Percentiles rank a stretch among this genome's conserved stretches.
phyloP scores from a whole-genome alignment of 2,888 invertebrate genomes.

The Clanis bilineata region DNA sequence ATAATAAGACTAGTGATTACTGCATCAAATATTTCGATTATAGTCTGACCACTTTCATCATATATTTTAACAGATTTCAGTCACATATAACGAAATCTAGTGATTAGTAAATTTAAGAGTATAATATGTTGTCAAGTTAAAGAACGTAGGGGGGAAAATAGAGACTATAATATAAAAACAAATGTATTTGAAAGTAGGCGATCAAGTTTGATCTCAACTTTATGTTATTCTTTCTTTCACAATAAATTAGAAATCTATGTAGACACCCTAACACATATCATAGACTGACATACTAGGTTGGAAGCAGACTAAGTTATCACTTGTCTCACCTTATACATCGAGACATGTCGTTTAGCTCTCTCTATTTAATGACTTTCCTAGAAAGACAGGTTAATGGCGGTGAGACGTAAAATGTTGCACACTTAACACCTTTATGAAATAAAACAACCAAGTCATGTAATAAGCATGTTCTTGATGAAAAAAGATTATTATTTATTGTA shows the following conservation, averaged over 20 bases:
- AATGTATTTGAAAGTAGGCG: too few species aligned
- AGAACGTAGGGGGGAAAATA: too few species aligned
- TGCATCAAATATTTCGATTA: background rate
- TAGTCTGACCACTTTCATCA: slow-evolving; percentile 10
- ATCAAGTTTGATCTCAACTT: slow-evolving; percentile 36
- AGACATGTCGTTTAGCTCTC: slow-evolving; percentile 60
- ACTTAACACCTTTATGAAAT: slow-evolving; percentile 14
- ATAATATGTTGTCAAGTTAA: too few species aligned
- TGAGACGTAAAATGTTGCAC: slow-evolving; percentile 19
- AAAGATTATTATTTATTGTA: slow-evolving; percentile 19
- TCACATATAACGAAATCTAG: too few species aligned
- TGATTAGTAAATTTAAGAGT: too few species aligned
- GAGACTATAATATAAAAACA: too few species aligned
- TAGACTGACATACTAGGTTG: slow-evolving; percentile 33
- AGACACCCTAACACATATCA: slow-evolving; percentile 52
- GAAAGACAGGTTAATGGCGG: slow-evolving; percentile 35
- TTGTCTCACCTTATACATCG: slow-evolving; percentile 54
- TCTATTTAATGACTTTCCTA: slow-evolving; percentile 56
- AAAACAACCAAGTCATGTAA: background rate
- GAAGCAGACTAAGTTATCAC: slow-evolving; percentile 60
- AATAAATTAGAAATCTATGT: slow-evolving; percentile 63
- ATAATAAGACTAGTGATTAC: background rate
- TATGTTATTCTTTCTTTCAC: too few species aligned
- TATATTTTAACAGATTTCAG: too few species aligned
- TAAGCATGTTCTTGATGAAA: background rate